Evolutionary conservation across 1,140 invertebrate genomes (phyloP), one percentile per base, ranked within the genome.

Genomic region (Zaprionus camerounensis): DNA sequence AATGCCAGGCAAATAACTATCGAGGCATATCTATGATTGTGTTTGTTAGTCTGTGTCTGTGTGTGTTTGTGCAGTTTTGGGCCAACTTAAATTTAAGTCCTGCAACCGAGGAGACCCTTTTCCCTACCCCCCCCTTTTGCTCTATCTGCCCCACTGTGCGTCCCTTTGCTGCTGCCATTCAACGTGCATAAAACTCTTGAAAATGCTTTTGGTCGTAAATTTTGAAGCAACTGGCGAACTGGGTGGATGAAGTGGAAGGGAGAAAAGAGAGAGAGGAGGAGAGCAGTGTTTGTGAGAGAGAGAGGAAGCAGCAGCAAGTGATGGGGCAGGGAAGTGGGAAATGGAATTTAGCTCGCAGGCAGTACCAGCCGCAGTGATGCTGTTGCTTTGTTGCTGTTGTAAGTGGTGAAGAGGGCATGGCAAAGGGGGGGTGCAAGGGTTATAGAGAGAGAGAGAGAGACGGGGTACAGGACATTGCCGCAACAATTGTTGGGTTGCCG

Each of bases 201-300:
- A 88, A 88, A 90, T 90, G 85, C 85, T 88, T 88, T 90, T 90
- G 84, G 75, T 88, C 84, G 85, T 88, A 88, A 88, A 88, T 90
- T 88, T 85, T 81, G 78, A 84, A 88, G 81, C 81, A 90, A 84
- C 78, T 84, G 74, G 69, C 79, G 57, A 73, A 24, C 41, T 11
- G 41, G 41, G 41, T 46, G n/a, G 41, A 7, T 46, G 41, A 17
- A 46, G 7, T 46, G 65, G 22, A 46, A 34, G 63, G 56, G n/a
- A 57, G 38, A 41, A 24, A 5, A 51, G 38, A 2, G 9, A 2
- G 7, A 15, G 38, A 4, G 22, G 34, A 11, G 6, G 12, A 15
- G 22, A 11, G 31, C 7, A 34, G 31, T 11, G 31, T 34, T 9
- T 34, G 31, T 34, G n/a, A 20, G 13, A 64, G 51, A 56, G 56